Base-by-base conservation (phyloP, 1,140 invertebrate genomes). In the Drosophila ficusphila region DNA sequence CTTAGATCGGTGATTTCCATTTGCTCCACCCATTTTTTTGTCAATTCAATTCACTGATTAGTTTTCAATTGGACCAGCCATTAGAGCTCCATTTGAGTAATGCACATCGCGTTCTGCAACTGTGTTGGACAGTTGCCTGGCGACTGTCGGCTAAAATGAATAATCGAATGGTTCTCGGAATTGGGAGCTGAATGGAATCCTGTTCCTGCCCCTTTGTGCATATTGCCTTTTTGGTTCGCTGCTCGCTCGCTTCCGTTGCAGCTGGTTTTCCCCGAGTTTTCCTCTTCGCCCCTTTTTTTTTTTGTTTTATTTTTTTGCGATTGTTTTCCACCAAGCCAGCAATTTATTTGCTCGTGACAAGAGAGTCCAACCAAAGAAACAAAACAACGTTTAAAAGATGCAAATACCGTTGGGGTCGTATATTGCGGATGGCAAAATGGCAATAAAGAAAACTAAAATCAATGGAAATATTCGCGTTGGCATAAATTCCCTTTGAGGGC, bases 401-500 rank as follows among this genome's bases (percentile, higher is more conserved):
- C 60, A 64, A 79, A 49, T 49, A 51, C 60, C 18, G 31, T 12
- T 38, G 33, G 31, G 19, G 29, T 7, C 25, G 46, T 41, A 27
- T 58, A 27, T 44, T 25, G 61, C 23, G 56, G 33, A 21, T 27
- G 42, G 46, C 18, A 73, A 74, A 85, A 57, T 57, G 52, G 57
- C 76, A 73, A 86, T 85, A 86, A 85, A 81, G 76, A 76, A 79
- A 56, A 73, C 76, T 61, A 73, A 86, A 85, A 85, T 86, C 81
- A 86, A 83, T 83, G 81, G 71, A 85, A 83, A 85, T 72, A 83
- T 85, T 85, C 76, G 72, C 76, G 53, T 47, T 85, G 81, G 81
- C 81, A 85, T 86, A 85, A 86, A 85, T 81, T 85, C 73, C 62
- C 67, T 85, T 85, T 46, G 47, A 51, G 47, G 5, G 25, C 42